These are phyloP conservation scores for Spheniscus mendiculus DNA, from an alignment of 2,113 vertebrate species.

Conservation along the genomic window DNA sequence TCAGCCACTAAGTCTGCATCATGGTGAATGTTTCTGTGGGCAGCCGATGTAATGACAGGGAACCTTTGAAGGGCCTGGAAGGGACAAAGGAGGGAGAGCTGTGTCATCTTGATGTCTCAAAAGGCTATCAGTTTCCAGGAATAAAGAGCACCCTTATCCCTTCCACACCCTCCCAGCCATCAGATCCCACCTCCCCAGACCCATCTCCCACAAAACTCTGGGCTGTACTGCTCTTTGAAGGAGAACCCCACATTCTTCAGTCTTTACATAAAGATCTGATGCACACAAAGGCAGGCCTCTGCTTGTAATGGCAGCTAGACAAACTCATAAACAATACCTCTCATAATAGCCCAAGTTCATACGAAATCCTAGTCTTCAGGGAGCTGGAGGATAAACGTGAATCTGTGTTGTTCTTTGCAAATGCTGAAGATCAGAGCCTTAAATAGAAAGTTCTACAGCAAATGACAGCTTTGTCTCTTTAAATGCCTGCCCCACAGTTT, in stretches of 20 bases:
- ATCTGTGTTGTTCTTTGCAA: neutral
- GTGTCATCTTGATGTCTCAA: neutral
- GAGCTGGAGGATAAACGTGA: neutral
- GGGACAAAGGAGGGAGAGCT: neutral
- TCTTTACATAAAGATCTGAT: neutral
- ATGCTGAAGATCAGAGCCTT: neutral
- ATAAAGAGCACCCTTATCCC: neutral
- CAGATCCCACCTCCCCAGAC: neutral
- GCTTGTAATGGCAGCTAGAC: neutral
- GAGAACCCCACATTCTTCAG: neutral
- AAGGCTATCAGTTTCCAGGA: neutral
- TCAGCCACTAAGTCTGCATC: neutral
- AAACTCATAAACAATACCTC: neutral
- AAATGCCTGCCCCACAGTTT: neutral
- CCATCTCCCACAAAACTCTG: neutral
- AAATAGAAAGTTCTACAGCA: slow-evolving; percentile 5
- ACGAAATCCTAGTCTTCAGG: neutral
- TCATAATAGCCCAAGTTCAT: neutral
- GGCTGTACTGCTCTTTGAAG: neutral
- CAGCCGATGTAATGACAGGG: neutral
- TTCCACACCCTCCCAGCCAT: neutral
- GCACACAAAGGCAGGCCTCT: neutral
- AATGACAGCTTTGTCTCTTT: neutral
- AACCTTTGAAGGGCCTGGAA: neutral
- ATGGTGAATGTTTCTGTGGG: neutral